A percentile compares a stretch with the other conserved stretches of the same genome.
Evolutionary conservation across 2,797 vertebrate genomes (phyloP).

Genomic region (Cirrhinus mrigala): DNA sequence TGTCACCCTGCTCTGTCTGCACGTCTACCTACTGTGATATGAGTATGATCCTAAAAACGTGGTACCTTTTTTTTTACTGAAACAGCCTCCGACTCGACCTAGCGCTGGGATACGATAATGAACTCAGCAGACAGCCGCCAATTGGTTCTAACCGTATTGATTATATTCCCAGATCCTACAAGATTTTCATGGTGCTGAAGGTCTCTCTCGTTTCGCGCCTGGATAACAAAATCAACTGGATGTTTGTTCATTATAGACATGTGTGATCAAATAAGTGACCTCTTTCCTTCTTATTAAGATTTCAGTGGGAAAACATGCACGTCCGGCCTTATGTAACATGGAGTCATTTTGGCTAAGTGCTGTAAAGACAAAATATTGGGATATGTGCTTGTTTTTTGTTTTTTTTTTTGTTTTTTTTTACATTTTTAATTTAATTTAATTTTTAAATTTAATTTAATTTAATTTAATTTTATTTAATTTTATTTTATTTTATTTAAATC

Average conservation of each 20-base stretch:
- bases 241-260: conserved; percentile 8
- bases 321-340: neutral
- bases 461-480: neutral
- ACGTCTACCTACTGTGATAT: neutral
- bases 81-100: conserved; percentile 16
- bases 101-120: neutral
- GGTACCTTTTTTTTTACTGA: neutral
- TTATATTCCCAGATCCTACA: conserved; percentile 9
- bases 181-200: neutral
- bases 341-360: neutral
- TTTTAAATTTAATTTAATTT: too few relatives aligned
- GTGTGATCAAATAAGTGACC: conserved; percentile 23
- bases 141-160: neutral
- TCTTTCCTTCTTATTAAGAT: neutral
- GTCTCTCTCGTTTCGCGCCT: neutral
- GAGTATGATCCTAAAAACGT: conserved; percentile 6
- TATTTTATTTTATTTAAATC: neutral
- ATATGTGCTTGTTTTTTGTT: neutral
- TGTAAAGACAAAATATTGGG: neutral
- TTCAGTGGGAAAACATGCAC: neutral
- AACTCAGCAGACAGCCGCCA: conserved; percentile 7
- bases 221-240: neutral
- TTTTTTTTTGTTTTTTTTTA: too few relatives aligned
- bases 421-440: too few relatives aligned
- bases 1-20: conserved; percentile 33